Conservation (phyloP, 2,797 vertebrate species). For the Urophycis tenuis region DNA sequence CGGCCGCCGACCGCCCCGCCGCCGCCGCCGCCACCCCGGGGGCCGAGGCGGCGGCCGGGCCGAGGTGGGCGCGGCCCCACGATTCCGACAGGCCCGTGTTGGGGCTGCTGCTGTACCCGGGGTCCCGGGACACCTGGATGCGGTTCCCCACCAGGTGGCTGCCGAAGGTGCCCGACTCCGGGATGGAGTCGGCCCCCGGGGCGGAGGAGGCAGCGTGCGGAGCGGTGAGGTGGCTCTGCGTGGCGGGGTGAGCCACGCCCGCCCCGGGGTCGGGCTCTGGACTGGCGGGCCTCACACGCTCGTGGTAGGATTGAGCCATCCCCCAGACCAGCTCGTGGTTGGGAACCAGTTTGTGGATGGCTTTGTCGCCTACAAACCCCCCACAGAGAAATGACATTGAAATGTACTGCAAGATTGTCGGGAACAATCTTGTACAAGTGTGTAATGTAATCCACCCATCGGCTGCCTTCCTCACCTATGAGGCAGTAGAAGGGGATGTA, state of each 20-base stretch:
- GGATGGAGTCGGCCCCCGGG: slow-evolving; percentile 54
- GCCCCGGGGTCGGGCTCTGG: slow-evolving; percentile 41
- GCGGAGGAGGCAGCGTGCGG: slow-evolving; percentile 51
- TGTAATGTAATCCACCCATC: not conserved
- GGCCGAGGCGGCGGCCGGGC: slow-evolving; percentile 40
- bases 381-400: not conserved
- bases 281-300: slow-evolving; percentile 69
- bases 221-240: slow-evolving; percentile 59
- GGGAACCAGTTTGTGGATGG: slow-evolving; percentile 79
- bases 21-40: slow-evolving; percentile 25
- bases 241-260: slow-evolving; percentile 39
- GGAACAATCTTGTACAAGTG: not conserved
- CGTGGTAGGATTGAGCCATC: slow-evolving; percentile 80
- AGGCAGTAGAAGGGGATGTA: slow-evolving; percentile 95
- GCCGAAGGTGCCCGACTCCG: slow-evolving; percentile 88
- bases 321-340: slow-evolving; percentile 86
- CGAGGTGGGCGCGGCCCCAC: slow-evolving; percentile 58
- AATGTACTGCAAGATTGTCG: not conserved
- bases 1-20: slow-evolving; percentile 4
- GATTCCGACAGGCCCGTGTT: slow-evolving; percentile 63
- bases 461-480: slow-evolving; percentile 71
- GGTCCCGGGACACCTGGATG: slow-evolving; percentile 85
- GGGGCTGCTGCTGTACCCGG: slow-evolving; percentile 60
- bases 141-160: slow-evolving; percentile 92
- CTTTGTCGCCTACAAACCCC: slow-evolving; percentile 74